phyloP scores from a whole-genome alignment of 2,113 vertebrate genomes.

The Lasiurus cinereus region DNA sequence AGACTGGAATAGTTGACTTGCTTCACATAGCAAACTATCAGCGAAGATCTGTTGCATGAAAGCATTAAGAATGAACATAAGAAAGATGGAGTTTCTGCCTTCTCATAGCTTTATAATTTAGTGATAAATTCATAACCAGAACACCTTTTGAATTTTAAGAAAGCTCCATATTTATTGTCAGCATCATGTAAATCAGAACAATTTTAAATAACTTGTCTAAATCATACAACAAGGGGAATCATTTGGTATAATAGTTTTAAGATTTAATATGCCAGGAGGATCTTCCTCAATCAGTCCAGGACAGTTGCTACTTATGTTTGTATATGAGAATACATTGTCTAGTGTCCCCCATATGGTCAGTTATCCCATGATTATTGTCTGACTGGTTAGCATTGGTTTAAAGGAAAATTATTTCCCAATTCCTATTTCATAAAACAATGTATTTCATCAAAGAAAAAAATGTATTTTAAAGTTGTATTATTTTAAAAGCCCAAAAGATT shows the following conservation, averaged over 20 bases:
- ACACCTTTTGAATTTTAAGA: slow-evolving; percentile 9
- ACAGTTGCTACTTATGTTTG: neutral
- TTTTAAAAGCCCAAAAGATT: neutral
- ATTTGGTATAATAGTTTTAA: neutral
- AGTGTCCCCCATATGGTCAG: neutral
- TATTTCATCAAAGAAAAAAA: slow-evolving; percentile 53
- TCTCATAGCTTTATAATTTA: neutral
- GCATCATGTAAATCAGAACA: neutral
- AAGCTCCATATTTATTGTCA: slow-evolving; percentile 9
- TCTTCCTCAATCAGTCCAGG: neutral
- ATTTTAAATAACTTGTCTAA: neutral
- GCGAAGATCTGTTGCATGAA: neutral
- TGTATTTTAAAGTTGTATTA: neutral
- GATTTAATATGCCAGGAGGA: neutral
- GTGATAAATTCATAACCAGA: neutral
- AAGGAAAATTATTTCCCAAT: neutral
- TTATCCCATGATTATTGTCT: neutral
- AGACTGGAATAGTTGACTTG: neutral
- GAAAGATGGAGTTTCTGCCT: neutral
- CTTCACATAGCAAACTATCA: neutral
- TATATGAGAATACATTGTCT: neutral
- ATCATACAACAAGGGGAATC: neutral
- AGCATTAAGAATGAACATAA: neutral
- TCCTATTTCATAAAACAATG: neutral
- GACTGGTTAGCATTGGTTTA: neutral